These are phyloP conservation scores for Drosophila oshimai DNA, from an alignment of 1,140 invertebrate genomes.

Conservation along the genomic window DNA sequence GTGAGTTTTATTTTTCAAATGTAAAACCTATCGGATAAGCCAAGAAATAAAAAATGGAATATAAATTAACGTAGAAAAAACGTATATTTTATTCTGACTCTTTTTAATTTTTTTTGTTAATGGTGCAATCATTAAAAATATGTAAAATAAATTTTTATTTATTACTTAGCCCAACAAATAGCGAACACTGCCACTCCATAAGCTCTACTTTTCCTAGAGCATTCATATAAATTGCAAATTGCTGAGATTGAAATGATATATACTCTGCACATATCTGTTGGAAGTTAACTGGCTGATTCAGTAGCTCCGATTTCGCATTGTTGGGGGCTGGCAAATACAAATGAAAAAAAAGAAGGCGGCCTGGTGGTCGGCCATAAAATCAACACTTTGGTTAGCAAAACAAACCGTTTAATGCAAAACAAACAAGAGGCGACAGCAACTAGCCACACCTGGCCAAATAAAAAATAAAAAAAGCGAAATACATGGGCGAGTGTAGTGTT, in stretches of 20 bases:
- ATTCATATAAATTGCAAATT: slow-evolving; percentile 14
- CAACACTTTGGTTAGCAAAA: slow-evolving; percentile 82
- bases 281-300: slow-evolving; percentile 28
- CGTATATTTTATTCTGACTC: no score
- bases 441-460: slow-evolving; percentile 56
- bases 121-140: no score
- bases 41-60: no score
- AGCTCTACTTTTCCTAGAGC: not conserved
- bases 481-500: slow-evolving; percentile 41
- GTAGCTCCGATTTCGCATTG: slow-evolving; percentile 32
- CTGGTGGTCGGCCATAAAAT: slow-evolving; percentile 65
- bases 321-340: not conserved
- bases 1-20: not conserved
- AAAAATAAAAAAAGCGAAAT: slow-evolving; percentile 48
- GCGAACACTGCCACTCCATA: not conserved
- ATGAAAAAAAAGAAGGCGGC: not conserved
- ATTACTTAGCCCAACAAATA: not conserved
- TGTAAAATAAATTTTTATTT: no score
- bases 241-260: slow-evolving; percentile 37
- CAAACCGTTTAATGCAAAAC: slow-evolving; percentile 58
- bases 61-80: no score
- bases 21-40: no score
- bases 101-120: no score
- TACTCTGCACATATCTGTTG: slow-evolving; percentile 18
- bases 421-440: slow-evolving; percentile 60